Evolutionary conservation across 1,140 invertebrate species (phyloP), one percentile per base, ranked within the genome.

Genomic region (Macrocentrus cingulum): DNA sequence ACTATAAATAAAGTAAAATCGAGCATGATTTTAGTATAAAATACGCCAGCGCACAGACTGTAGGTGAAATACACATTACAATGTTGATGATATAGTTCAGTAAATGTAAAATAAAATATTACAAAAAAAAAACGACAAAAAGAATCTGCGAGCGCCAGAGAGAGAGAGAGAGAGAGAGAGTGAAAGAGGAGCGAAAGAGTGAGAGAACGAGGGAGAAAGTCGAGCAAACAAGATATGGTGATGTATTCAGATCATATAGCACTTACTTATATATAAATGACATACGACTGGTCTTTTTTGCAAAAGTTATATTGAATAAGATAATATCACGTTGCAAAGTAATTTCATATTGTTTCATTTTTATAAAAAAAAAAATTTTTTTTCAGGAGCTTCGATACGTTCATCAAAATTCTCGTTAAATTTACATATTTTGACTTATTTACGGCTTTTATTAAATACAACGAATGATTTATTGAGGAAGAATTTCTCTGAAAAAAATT

Each of bases 271-370:
- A 22, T 20, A 46, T 46, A 46, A 46, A 46, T 46, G 18, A 59
- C 56, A 63, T 60, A 52, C 61, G 48, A 63, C 61, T 63, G 61
- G 61, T 63, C 61, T 60, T 63, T 36, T 52, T 63, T 63, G 61
- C 61, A 60, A 56, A 63, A 46, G 25, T 41, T 41, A 55, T 63
- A 63, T 46, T 46, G 55, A 63, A 63, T 63, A 60, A 60, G 61
- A 63, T 60, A 51, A 63, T 56, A 63, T 56, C 58, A 60, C 53
- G 61, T 63, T 63, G 59, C 61, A 63, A 63, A 46, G 48, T 50
- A n/a, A 46, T 50, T 16, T 32, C 18, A 46, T 22, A 42, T 42
- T 42, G 4, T 22, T 18, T 46, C 25, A 39, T 39, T 15, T 39
- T 13, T 34, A 34, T 11, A 34, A 6, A 34, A 34, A 11, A 34